phyloP scores from a whole-genome alignment of 2,113 vertebrate species.

The Haemorhous mexicanus region DNA sequence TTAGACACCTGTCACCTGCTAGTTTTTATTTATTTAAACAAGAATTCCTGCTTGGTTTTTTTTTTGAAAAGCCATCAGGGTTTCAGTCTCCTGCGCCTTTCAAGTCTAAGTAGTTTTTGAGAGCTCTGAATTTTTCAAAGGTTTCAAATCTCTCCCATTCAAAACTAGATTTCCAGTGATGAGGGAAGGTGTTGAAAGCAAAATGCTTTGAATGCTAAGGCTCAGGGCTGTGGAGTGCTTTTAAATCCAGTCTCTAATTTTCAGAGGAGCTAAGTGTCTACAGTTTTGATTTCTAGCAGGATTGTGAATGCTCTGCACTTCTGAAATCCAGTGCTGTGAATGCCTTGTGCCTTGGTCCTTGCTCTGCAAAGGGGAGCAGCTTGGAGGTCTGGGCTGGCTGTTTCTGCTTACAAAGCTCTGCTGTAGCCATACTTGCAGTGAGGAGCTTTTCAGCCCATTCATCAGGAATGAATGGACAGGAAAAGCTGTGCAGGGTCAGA shows the following conservation, averaged over 20 bases:
- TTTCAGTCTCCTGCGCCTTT: neutral
- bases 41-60: neutral
- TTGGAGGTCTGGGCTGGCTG: neutral
- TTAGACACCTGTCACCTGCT: neutral
- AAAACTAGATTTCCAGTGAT: neutral
- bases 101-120: neutral
- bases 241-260: neutral
- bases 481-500: neutral
- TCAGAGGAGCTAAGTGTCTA: neutral
- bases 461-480: neutral
- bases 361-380: neutral
- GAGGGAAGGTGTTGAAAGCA: neutral
- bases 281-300: neutral
- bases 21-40: neutral
- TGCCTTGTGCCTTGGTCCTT: neutral
- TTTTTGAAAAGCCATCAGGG: neutral
- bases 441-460: neutral
- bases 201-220: neutral
- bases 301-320: neutral
- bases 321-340: neutral
- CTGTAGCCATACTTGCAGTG: fast-evolving
- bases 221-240: neutral
- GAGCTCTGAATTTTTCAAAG: neutral
- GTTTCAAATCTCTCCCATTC: neutral
- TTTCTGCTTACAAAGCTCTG: neutral